Evolutionary conservation across 1,140 invertebrate genomes (phyloP).

Genomic region (Conopomorpha cramerella): DNA sequence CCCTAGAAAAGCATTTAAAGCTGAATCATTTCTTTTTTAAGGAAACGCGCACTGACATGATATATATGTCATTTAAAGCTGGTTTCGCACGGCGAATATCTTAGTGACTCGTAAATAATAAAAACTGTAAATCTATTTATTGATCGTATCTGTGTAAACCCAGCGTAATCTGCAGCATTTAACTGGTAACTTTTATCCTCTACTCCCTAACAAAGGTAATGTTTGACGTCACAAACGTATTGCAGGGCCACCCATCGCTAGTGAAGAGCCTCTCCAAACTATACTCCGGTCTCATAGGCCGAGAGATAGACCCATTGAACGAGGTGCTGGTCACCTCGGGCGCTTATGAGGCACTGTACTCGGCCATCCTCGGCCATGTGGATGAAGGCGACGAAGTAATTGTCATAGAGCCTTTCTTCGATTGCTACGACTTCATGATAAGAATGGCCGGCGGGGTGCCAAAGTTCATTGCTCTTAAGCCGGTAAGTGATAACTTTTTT

Average conservation of each 20-base stretch:
- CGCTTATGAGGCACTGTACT: slow-evolving; percentile 92
- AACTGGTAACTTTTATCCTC: too few relatives aligned
- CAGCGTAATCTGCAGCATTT: too few relatives aligned
- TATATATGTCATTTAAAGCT: too few relatives aligned
- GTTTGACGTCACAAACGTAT: slow-evolving; percentile 10
- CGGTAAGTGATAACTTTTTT: too few relatives aligned
- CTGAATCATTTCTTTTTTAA: too few relatives aligned
- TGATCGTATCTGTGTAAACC: too few relatives aligned
- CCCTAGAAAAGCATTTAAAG: too few relatives aligned
- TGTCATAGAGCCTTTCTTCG: slow-evolving; percentile 98
- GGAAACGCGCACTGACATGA: too few relatives aligned
- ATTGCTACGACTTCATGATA: slow-evolving; percentile 97
- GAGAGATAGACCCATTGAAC: slow-evolving; percentile 76
- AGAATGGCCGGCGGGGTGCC: slow-evolving; percentile 83
- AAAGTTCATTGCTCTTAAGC: slow-evolving; percentile 85
- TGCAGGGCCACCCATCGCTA: slow-evolving; percentile 90
- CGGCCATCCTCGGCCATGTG: slow-evolving; percentile 79
- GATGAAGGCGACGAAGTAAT: slow-evolving; percentile 90
- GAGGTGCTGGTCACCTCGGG: slow-evolving; percentile 90
- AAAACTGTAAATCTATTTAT: too few relatives aligned
- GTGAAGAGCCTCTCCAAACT: slow-evolving; percentile 84
- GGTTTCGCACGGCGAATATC: too few relatives aligned
- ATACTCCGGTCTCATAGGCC: slow-evolving; percentile 79
- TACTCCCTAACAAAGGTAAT: slow-evolving; percentile 1
- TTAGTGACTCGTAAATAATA: too few relatives aligned